Conservation (phyloP, 2,888 invertebrate species). For the Tetropium fuscum region DNA sequence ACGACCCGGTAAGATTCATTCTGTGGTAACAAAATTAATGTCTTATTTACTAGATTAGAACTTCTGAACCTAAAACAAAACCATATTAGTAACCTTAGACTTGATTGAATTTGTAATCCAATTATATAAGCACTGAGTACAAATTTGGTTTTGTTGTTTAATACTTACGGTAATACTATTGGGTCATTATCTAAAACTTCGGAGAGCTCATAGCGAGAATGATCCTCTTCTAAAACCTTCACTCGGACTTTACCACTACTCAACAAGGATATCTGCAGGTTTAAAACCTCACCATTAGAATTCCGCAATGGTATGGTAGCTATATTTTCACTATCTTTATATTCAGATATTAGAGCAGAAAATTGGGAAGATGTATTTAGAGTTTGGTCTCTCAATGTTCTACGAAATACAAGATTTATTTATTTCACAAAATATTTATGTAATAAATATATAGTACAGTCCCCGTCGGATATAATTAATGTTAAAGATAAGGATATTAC, state of each 20-base stretch:
- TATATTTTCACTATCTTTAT: neutral
- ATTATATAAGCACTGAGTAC: no score
- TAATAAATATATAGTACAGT: no score
- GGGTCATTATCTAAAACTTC: conserved; percentile 19
- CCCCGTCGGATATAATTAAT: no score
- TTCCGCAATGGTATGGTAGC: conserved; percentile 14
- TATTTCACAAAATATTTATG: no score
- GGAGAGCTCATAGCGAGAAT: conserved; percentile 9
- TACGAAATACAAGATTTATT: no score
- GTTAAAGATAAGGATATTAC: no score
- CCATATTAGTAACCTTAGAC: neutral
- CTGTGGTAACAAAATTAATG: neutral
- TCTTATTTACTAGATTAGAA: neutral
- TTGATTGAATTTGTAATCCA: no score
- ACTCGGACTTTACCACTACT: conserved; percentile 6
- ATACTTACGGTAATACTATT: conserved; percentile 7
- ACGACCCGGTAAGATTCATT: neutral
- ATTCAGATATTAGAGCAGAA: neutral
- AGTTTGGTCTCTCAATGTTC: conserved; percentile 8
- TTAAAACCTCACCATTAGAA: conserved; percentile 4
- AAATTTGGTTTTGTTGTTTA: no score
- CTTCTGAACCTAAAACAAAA: neutral
- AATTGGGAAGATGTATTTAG: neutral
- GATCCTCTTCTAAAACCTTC: conserved; percentile 15
- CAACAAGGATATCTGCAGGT: conserved; percentile 13